Evolutionary conservation across 2,797 vertebrate genomes (phyloP).

Genomic region (Ambastaia sidthimunki): DNA sequence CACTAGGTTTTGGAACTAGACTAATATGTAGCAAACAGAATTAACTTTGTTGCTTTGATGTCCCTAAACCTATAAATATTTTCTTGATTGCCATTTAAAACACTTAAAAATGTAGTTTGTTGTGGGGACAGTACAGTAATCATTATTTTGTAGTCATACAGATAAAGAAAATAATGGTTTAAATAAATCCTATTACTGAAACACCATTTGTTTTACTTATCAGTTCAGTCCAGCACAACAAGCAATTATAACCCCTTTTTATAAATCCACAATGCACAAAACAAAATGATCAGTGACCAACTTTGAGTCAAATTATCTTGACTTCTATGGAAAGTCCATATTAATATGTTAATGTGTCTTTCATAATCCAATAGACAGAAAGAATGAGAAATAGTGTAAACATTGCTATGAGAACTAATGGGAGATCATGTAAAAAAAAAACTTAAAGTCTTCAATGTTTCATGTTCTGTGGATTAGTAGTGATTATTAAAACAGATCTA

Average conservation of each 20-base stretch:
- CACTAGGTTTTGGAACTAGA: not conserved
- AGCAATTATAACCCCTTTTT: too few species aligned
- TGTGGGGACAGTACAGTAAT: too few species aligned
- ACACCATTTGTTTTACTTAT: too few species aligned
- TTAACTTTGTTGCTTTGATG: not conserved
- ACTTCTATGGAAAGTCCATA: too few species aligned
- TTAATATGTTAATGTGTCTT: not conserved
- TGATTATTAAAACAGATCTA: slow-evolving; percentile 5
- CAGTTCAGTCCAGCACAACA: too few species aligned
- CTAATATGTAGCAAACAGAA: not conserved
- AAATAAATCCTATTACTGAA: too few species aligned
- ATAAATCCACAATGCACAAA: too few species aligned
- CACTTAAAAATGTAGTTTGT: not conserved
- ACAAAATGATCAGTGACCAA: too few species aligned
- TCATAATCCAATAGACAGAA: not conserved
- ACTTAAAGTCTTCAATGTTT: slow-evolving; percentile 15
- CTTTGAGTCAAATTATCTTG: too few species aligned
- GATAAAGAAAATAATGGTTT: too few species aligned
- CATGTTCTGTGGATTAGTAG: slow-evolving; percentile 16
- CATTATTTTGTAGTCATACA: too few species aligned
- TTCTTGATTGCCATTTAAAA: not conserved
- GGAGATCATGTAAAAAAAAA: slow-evolving; percentile 8
- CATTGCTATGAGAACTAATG: not conserved
- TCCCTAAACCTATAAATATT: not conserved
- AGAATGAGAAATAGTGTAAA: not conserved